Base-by-base conservation (phyloP, 2,797 vertebrate genomes). In the Octomys mimax region DNA sequence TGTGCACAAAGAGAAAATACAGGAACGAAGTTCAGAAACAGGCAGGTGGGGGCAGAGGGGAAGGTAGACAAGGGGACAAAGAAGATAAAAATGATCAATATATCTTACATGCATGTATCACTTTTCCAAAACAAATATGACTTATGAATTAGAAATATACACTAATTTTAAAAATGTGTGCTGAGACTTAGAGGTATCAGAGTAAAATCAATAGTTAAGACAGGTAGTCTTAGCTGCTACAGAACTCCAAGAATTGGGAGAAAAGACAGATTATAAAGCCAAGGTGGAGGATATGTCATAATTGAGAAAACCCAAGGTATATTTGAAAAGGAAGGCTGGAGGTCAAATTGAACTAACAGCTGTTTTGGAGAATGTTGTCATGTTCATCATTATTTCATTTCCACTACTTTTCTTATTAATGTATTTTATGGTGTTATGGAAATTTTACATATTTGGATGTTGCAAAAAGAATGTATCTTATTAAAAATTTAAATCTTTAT, bases 341-440 rank as follows among this genome's bases (percentile, higher is more conserved):
- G 66, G 71, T 2, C 90, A 68, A 81, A 28, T 26, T 89, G 59
- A 89, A 80, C 64, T 86, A 39, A 85, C 19, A 46, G 22, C 1
- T 89, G 10, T 79, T 90, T 78, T 14, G 1, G 18, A 88, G 42
- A 89, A 84, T 81, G 95, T 92, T 77, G 5, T 77, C 52, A 52
- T 54, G 66, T 19, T 10, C 13, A 26, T 46, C 16, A 75, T 61
- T 94, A 11, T n/a, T 95, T 83, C 82, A 59, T 91, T 93, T 85
- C 26, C 2, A 26, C 66, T 57, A 49, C 6, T 86, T 90, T 19
- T 94, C 24, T 83, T 73, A 68, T 75, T 28, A 18, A 2, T 71
- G 6, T 31, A 16, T 75, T 75, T 95, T 73, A 62, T 11, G 28
- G 36, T 80, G 14, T 64, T 39, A 73, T 61, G 24, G 28, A 95